A percentile compares a stretch with the other conserved stretches of the same genome.
phyloP scores from a whole-genome alignment of 2,888 invertebrate species.

The Lycocerus yunnanus region DNA sequence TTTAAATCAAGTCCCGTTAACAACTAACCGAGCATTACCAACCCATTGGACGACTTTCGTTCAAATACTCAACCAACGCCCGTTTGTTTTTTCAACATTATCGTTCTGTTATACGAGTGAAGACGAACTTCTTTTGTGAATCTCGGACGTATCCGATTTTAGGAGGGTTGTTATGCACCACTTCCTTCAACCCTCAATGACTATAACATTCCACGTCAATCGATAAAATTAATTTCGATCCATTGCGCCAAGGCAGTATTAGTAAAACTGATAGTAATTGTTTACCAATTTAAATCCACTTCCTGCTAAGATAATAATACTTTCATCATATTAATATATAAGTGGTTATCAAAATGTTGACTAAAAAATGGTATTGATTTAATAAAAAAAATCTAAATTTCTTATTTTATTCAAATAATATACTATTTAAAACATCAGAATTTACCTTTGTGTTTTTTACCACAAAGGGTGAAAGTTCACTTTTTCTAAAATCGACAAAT shows the following conservation, averaged over 20 bases:
- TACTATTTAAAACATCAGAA: too few relatives aligned
- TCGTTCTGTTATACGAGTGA: constrained; percentile 5
- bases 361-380: not conserved
- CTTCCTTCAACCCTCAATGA: not conserved
- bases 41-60: not conserved
- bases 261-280: not conserved
- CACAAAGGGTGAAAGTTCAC: too few relatives aligned
- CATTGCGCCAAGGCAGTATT: not conserved
- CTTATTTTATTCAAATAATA: too few relatives aligned
- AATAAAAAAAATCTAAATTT: too few relatives aligned
- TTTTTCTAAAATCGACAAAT: too few relatives aligned
- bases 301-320: not conserved
- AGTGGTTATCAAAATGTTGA: not conserved
- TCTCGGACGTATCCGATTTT: constrained; percentile 2
- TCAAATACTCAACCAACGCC: constrained; percentile 8
- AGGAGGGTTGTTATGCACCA: not conserved
- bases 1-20: not conserved
- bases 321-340: not conserved
- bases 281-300: not conserved
- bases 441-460: too few relatives aligned
- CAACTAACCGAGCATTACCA: not conserved
- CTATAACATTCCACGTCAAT: not conserved
- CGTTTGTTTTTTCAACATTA: constrained; percentile 6
- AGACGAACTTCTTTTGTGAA: constrained; percentile 5
- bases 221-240: not conserved